Base-by-base conservation (phyloP, 2,797 vertebrate genomes). In the Lycodopsis pacificus region DNA sequence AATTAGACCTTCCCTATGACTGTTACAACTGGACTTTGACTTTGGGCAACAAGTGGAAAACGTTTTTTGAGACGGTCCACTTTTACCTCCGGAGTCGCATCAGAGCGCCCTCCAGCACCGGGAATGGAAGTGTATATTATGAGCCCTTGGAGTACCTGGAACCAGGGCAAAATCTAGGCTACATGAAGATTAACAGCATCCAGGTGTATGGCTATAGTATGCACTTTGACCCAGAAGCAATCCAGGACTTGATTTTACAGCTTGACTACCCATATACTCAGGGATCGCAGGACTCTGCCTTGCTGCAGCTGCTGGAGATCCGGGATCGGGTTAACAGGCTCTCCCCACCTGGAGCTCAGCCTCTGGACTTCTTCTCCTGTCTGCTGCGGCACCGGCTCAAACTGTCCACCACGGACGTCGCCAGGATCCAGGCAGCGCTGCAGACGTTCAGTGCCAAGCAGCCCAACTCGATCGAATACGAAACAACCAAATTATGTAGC, bases 401-500 rank as follows among this genome's bases (percentile, higher is more conserved):
- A 92, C 94, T 99, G 86, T 97, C 98, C 63, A 96, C 97, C 56
- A 97, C 97, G 48, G 98, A 99, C 62, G 98, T 99, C 88, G 96
- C 97, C 92, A 94, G 98, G 87, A 99, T 99, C 84, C 97, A 97
- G 89, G 95, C 96, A 65, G 97, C 98, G 71, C 95, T 99, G 93
- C 97, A 99, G 96, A 96, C 96, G 57, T 99, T 98, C 81, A 97
- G 97, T 87, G 96, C 96, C 95, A 98, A 97, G 94, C 97, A 98
- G 96, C 97, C 97, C 91, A 97, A 97, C 94, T 96, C 97, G 53
- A 94, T 97, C 94, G 98, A 99, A 93, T 98, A 99, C 42, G 97
- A 99, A 94, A 98, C 98, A 90, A 97, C 98, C 95, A 99, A 98
- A 96, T 96, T 99, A 94, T 99, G 98, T 97, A 99, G 97, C 96